Evolutionary conservation across 2,113 vertebrate species (phyloP), one percentile per base, ranked within the genome.

Genomic region (Shinisaurus crocodilurus): DNA sequence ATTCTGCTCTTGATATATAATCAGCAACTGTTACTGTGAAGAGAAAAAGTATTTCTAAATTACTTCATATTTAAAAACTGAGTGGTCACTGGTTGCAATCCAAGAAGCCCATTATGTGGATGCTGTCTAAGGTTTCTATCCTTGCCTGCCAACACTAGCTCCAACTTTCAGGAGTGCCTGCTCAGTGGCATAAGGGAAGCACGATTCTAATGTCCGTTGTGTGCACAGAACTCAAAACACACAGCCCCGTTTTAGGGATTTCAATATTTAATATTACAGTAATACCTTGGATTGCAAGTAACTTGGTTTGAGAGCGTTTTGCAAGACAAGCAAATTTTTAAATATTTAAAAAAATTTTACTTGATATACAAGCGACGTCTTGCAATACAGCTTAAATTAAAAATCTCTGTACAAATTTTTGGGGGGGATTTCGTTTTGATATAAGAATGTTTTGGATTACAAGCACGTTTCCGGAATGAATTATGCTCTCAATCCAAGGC

Each of bases 1-100:
- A 99, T 94, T 99, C 99, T 94, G 99, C 98, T 95, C 99, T 98
- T 96, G 99, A 99, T 98, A 99, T 99, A 97, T 99, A 99, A 97
- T 99, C 99, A 86, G 99, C 99, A 97, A 99, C 99, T 77, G 99
- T 99, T 96, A 99, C 99, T 99, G 97, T 96, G 94, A 93, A 96
- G 97, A 95, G 94, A 95, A 97, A 96, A 63, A 16, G 8, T 91
- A 95, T 92, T 91, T 95, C 92, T 93, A 90, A 95, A 76, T 57
- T 77, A 90, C 6, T 93, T 94, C 80, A 90, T 65, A 60, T 95
- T 92, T 81, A 72, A 80, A 34, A 90, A 91, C 32, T 67, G 86
- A 43, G 77, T 34, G 37, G 29, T 40, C 27, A 50, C 25, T 15
- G 25, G 2, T 34, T 79, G 29, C 69, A 75, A 65, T 60, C 18